A percentile compares a stretch with the other conserved stretches of the same genome.
Evolutionary conservation across 2,797 vertebrate species (phyloP).

Genomic region (Peromyscus eremicus): DNA sequence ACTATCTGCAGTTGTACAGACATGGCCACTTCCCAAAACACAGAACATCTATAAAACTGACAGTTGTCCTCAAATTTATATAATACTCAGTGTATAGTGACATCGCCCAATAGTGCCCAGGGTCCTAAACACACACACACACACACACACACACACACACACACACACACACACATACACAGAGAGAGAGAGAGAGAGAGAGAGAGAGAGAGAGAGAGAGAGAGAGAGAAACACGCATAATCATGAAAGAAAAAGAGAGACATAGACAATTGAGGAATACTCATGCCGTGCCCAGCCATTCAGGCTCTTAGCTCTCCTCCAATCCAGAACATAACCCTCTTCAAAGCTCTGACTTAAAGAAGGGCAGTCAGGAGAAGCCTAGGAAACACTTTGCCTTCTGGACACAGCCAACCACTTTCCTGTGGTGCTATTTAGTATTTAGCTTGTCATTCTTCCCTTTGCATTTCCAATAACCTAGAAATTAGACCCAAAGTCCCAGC

Average conservation of each 20-base stretch:
- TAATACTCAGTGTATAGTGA: neutral
- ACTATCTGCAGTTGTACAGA: neutral
- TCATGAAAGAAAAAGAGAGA: neutral
- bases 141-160: neutral
- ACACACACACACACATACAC: neutral
- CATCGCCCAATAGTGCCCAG: accelerated
- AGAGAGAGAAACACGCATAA: too few species aligned
- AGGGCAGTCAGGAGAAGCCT: too few species aligned
- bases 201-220: too few species aligned
- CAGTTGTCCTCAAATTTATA: neutral
- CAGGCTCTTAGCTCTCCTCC: neutral
- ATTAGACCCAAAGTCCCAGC: neutral
- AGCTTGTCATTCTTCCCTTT: neutral
- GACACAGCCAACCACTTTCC: neutral
- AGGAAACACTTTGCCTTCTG: neutral
- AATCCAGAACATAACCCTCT: neutral
- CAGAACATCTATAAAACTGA: neutral
- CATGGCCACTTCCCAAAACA: too few species aligned
- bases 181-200: too few species aligned
- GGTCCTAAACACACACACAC: too few species aligned
- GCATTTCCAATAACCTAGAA: neutral
- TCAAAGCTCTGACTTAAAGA: neutral
- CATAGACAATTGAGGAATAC: too few species aligned
- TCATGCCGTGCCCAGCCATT: neutral
- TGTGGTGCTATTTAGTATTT: neutral